Conservation (phyloP, 2,113 vertebrate genomes). For the Emydocephalus ijimae region DNA sequence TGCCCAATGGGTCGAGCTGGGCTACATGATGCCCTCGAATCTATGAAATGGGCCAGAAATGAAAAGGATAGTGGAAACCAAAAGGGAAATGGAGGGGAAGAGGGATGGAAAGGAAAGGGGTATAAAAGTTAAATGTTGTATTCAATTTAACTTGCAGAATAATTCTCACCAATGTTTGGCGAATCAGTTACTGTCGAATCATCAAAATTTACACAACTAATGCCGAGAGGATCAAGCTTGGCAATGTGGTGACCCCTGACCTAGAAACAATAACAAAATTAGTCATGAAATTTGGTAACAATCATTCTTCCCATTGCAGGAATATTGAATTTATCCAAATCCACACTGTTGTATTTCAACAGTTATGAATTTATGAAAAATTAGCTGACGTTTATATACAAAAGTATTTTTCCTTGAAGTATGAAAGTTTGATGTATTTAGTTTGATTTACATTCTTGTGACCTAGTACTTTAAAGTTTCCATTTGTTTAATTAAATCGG, state of each 20-base stretch:
- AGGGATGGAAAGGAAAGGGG: slow-evolving; percentile 68
- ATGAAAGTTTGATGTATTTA: neutral
- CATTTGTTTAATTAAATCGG: neutral
- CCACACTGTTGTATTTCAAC: neutral
- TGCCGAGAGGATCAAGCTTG: slow-evolving; percentile 94
- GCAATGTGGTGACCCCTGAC: slow-evolving; percentile 95
- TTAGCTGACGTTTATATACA: neutral
- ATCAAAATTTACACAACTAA: slow-evolving; percentile 97
- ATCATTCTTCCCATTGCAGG: slow-evolving; percentile 17
- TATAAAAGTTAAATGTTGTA: slow-evolving; percentile 76
- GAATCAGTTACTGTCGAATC: slow-evolving; percentile 84
- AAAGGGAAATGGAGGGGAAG: neutral
- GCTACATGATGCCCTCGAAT: slow-evolving; percentile 99
- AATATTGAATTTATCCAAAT: neutral
- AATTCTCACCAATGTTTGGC: slow-evolving; percentile 91
- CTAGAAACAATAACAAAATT: slow-evolving; percentile 78
- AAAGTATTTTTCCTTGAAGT: neutral
- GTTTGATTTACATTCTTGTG: neutral
- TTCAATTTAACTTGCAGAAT: slow-evolving; percentile 68
- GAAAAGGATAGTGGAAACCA: slow-evolving; percentile 53
- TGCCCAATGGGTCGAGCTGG: slow-evolving; percentile 98
- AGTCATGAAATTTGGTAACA: slow-evolving; percentile 50
- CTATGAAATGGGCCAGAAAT: slow-evolving; percentile 75
- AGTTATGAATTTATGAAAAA: neutral
- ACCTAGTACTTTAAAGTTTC: neutral